phyloP scores from a whole-genome alignment of 2,888 invertebrate species.

The Eumacrocentrus americanus region DNA sequence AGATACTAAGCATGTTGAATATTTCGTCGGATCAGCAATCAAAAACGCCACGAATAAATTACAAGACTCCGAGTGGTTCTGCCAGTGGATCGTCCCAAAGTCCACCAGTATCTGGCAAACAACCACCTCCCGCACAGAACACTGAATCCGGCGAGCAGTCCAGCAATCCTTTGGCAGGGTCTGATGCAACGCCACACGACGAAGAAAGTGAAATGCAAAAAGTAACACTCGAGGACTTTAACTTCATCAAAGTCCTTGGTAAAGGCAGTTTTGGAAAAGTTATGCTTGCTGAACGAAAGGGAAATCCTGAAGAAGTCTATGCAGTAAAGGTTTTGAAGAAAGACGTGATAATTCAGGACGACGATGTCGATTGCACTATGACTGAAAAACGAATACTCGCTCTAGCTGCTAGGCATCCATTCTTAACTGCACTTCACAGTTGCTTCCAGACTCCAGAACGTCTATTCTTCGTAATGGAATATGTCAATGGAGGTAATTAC shows the following conservation, averaged over 20 bases:
- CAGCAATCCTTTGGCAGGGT: constrained; percentile 2
- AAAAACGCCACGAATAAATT: constrained; percentile 53
- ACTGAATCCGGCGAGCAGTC: constrained; percentile 38
- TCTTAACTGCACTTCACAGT: constrained; percentile 94
- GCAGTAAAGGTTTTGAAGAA: constrained; percentile 93
- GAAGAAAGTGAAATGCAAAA: constrained; percentile 60
- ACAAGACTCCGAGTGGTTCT: constrained; percentile 40
- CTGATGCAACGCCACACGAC: constrained; percentile 31
- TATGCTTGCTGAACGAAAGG: constrained; percentile 94
- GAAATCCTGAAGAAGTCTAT: constrained; percentile 85
- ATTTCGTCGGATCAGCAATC: constrained; percentile 87
- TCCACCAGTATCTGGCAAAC: constrained; percentile 12
- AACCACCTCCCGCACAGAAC: constrained; percentile 41
- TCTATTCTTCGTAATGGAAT: constrained; percentile 99
- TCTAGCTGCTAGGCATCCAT: constrained; percentile 96
- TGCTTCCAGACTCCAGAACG: constrained; percentile 97
- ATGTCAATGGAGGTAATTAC: constrained; percentile 85
- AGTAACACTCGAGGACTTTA: constrained; percentile 76
- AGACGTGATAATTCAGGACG: constrained; percentile 97
- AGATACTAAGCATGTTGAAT: constrained; percentile 89
- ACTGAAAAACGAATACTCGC: constrained; percentile 97
- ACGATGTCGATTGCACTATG: constrained; percentile 99
- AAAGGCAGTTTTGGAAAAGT: constrained; percentile 99
- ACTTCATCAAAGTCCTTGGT: constrained; percentile 97
- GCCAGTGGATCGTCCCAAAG: constrained; percentile 22